Base-by-base conservation (phyloP, 2,797 vertebrate species). In the Malurus leucopterus region DNA sequence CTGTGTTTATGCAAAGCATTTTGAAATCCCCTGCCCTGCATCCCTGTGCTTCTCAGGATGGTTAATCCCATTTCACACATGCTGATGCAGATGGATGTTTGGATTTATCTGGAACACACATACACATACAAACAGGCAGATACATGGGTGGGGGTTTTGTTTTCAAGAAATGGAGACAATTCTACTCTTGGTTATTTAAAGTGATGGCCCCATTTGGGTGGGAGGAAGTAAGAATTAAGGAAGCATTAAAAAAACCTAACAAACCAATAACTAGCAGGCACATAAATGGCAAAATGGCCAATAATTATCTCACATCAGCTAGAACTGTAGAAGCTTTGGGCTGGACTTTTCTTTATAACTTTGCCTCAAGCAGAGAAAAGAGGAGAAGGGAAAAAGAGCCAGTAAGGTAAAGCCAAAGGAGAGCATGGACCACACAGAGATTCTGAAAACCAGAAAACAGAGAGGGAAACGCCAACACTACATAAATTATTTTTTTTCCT, bases 381-480 rank as follows among this genome's bases (percentile, higher is more conserved):
- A 34, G 9, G 9, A 11, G 44, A 51, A 64, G 13, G 6, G 6
- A 54, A 86, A 67, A 19, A 41, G 5, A 85, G 19, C 4, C 34
- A 75, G 10, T 3, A 11, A 0, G 18, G n/a, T 29, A 59, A 36
- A 89, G 81, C 58, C 30, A 43, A 55, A 80, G 5, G 17, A 16
- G 13, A 15, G 11, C n/a, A 41, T 0, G 8, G 15, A 44, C 8
- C 67, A 50, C 5, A 43, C 0, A 1, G 11, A 51, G 29, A 15
- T 1, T 15, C 24, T 11, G 8, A 41, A 29, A 29, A 13, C 14
- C 55, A 58, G 63, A 70, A 78, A 70, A 55, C 2, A 41, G 9
- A 54, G 36, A 36, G 22, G 76, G 70, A 76, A 80, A 92, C 70
- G 75, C 43, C n/a, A 65, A 71, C 21, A 53, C 65, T 50, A 78